These are phyloP conservation scores for Mesembrinibis cayennensis DNA, from an alignment of 2,113 vertebrate genomes.

Conservation along the genomic window DNA sequence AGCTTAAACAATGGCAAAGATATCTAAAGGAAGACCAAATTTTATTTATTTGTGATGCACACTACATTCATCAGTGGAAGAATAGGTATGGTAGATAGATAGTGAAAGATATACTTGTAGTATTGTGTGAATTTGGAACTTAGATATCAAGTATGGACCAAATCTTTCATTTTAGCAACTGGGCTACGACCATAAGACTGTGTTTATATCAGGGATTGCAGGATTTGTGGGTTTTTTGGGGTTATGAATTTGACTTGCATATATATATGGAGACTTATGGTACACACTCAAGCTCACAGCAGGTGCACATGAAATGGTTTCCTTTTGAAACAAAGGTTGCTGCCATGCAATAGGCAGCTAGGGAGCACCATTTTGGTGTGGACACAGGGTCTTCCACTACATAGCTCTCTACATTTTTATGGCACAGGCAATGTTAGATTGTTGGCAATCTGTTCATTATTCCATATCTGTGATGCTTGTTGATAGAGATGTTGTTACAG, in stretches of 20 bases:
- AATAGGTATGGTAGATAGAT: neutral
- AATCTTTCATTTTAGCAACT: neutral
- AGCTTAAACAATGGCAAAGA: neutral
- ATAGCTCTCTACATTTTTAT: neutral
- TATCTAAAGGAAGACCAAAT: neutral
- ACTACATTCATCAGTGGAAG: neutral
- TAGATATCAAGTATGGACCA: neutral
- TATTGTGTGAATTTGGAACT: neutral
- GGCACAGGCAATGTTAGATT: neutral
- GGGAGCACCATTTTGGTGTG: neutral
- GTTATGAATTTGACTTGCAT: neutral
- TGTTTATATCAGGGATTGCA: neutral
- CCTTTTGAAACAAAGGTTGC: neutral
- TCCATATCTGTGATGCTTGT: neutral
- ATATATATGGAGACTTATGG: neutral
- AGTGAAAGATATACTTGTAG: neutral
- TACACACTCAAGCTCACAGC: neutral
- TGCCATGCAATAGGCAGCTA: neutral
- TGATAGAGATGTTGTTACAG: neutral
- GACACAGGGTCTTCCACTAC: neutral
- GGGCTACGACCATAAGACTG: neutral
- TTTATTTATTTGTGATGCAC: neutral
- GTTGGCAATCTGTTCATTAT: neutral
- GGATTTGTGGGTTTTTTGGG: neutral
- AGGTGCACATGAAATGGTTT: neutral